These are phyloP conservation scores for Eudasyphora cyanicolor DNA, from an alignment of 2,888 invertebrate genomes.

Conservation along the genomic window DNA sequence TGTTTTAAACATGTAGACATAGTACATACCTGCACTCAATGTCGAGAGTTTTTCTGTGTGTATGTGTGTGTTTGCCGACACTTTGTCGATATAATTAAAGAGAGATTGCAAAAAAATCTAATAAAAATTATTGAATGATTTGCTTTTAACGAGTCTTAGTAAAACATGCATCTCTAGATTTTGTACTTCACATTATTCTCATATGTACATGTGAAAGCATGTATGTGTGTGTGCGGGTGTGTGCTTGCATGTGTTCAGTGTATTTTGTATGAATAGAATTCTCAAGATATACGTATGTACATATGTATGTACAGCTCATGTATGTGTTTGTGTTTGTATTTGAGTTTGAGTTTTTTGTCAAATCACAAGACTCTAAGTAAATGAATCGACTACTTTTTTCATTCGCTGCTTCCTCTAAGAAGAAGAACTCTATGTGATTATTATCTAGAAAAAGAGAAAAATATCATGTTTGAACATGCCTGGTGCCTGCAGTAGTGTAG, in stretches of 20 bases:
- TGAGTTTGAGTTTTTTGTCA: background rate
- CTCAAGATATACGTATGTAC: background rate
- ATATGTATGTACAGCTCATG: background rate
- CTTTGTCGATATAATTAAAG: background rate
- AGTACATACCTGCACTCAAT: too few relatives aligned
- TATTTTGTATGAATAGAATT: background rate
- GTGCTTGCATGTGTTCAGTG: too few relatives aligned
- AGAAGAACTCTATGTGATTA: conserved; percentile 39
- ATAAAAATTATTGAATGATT: background rate
- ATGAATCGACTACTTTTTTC: background rate
- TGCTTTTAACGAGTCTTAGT: background rate
- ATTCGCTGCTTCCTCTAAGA: conserved; percentile 10
- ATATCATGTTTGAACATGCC: conserved; percentile 62
- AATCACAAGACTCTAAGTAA: conserved; percentile 35
- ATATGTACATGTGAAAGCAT: too few relatives aligned
- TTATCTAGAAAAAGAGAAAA: conserved; percentile 14
- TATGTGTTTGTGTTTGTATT: background rate
- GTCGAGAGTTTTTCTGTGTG: too few relatives aligned
- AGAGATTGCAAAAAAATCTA: background rate
- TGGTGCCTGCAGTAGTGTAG: conserved; percentile 30
- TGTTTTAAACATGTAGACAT: too few relatives aligned
- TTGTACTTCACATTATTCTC: background rate
- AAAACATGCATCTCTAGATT: conserved; percentile 24
- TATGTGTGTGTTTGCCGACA: background rate
- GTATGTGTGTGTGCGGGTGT: too few relatives aligned